Conservation (phyloP, 2,113 vertebrate species). For the Otocyon megalotis region DNA sequence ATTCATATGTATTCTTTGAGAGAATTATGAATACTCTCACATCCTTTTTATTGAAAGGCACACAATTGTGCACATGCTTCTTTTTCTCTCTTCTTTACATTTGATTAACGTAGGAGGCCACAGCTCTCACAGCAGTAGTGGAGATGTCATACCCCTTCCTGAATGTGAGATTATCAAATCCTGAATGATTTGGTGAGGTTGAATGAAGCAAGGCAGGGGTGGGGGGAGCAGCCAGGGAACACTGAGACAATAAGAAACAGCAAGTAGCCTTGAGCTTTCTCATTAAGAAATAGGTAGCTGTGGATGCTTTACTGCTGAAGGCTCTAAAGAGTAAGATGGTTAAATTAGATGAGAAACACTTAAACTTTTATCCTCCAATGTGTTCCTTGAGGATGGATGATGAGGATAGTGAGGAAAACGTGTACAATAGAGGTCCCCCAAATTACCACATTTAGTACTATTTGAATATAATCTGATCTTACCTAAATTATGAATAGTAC, state of each 20-base stretch:
- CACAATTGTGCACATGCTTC: fast-evolving
- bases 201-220: background rate
- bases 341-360: background rate
- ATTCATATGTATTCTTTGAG: background rate
- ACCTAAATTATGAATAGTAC: background rate
- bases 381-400: background rate
- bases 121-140: background rate
- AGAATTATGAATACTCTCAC: background rate
- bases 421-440: background rate
- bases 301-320: background rate
- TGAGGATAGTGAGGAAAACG: too few species aligned
- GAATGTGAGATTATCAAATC: background rate
- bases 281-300: background rate
- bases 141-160: background rate
- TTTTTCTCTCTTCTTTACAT: background rate
- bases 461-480: background rate
- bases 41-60: background rate
- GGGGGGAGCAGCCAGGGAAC: background rate
- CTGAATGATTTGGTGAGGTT: background rate
- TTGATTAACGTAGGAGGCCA: background rate
- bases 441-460: background rate
- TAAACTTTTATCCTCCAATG: background rate
- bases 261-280: background rate
- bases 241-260: background rate
- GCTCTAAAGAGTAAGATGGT: too few species aligned